These are phyloP conservation scores for Trichosurus vulpecula DNA, from an alignment of 2,797 vertebrate species.

Conservation along the genomic window DNA sequence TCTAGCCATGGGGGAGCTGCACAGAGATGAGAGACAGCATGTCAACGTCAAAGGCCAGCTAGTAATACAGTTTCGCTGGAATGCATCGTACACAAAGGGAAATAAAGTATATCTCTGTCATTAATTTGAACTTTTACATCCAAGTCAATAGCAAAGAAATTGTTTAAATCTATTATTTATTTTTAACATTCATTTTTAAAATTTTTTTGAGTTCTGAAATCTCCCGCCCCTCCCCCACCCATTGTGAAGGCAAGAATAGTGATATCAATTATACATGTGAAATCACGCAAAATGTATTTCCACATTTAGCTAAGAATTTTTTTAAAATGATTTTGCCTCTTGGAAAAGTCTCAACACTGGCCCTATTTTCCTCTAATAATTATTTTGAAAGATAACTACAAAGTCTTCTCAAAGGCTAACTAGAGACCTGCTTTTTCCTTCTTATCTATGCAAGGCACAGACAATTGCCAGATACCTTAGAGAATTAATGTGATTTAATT, in stretches of 20 bases:
- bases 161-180: neutral
- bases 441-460: conserved; percentile 58
- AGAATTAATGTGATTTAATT: conserved; percentile 72
- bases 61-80: neutral
- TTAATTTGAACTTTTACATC: neutral
- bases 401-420: conserved; percentile 70
- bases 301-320: neutral
- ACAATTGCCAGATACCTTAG: conserved; percentile 73
- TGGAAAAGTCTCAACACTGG: conserved; percentile 31
- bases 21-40: neutral
- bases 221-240: neutral
- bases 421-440: conserved; percentile 60
- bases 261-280: neutral
- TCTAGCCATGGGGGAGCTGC: neutral
- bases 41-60: neutral
- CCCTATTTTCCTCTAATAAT: conserved; percentile 48
- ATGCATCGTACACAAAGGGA: neutral
- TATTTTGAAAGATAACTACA: conserved; percentile 65
- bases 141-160: neutral
- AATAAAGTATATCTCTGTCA: neutral
- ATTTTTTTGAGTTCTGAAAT: neutral
- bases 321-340: conserved; percentile 8
- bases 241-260: neutral
- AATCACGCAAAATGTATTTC: neutral
- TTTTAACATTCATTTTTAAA: neutral